Evolutionary conservation across 2,888 invertebrate genomes (phyloP), one percentile per base, ranked within the genome.

Genomic region (Agapostemon virescens): DNA sequence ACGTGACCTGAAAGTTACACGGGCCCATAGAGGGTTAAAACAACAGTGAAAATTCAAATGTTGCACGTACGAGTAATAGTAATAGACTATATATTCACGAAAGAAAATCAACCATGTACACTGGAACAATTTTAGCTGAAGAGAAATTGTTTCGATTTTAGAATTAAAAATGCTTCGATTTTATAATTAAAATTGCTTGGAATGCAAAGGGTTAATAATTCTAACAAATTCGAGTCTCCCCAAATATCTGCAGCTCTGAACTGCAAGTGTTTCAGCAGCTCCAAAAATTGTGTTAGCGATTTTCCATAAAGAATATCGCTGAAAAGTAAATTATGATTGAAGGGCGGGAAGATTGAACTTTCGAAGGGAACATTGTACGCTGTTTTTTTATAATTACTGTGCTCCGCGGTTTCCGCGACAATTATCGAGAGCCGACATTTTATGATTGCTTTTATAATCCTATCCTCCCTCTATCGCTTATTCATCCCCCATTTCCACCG

Each of bases 381-480:
- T 55, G 55, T 55, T 55, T 55, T 55, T 55, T 55, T 55, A 55
- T 55, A 55, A 55, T 20, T 17, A 38, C 9, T 2, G 38, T 52
- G 64, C 52, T 15, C 38, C 26, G 20, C 15, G n/a, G 20, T 30
- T 30, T 30, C 2, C 7, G 26, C 26, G 30, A 2, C 55, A 55
- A 55, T 26, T 55, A 55, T 17, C 55, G 55, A 17, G 17, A 26
- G 26, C 55, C 55, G 55, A 26, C 15, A 55, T 63, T 36, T 63
- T 36, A 36, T n/a, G 36, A 63, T 63, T n/a, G 36, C 63, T 63
- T 67, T 45, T 40, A 67, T 26, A 17, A 42, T 30, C 30, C 42
- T 20, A 26, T 67, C 67, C 30, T 30, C 30, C 42, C 26, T 40
- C 42, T 67, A 67, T 67, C 30, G 67, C 30, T 45, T 4, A 42